A percentile compares a stretch with the other conserved stretches of the same genome.
These are phyloP conservation scores for Phrynocephalus guinanensis DNA, from an alignment of 2,797 vertebrate species.

Conservation along the genomic window DNA sequence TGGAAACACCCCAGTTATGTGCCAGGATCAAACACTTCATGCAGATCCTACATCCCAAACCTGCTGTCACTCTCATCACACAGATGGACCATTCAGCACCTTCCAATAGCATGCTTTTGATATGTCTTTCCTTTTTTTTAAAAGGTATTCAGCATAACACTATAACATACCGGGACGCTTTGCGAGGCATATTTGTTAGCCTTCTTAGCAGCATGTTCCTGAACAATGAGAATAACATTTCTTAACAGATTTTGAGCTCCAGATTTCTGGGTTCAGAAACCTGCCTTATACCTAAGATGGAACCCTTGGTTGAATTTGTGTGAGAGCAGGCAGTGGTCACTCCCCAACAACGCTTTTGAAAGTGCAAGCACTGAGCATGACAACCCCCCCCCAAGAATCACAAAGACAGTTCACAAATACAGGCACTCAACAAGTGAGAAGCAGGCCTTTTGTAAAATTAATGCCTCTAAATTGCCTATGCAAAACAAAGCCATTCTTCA, in stretches of 20 bases:
- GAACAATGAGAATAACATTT: neutral
- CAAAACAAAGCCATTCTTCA: no score
- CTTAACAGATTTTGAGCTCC: neutral
- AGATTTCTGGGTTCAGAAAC: neutral
- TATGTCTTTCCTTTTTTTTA: neutral
- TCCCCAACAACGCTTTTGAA: neutral
- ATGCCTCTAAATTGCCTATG: no score
- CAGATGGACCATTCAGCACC: neutral
- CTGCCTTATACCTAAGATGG: neutral
- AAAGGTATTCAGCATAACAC: neutral
- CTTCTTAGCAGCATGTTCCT: neutral
- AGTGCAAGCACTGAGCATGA: no score
- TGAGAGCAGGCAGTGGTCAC: neutral
- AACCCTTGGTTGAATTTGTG: neutral
- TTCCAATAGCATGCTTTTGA: neutral
- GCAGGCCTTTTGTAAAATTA: no score
- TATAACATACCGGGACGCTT: neutral
- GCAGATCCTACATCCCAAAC: constrained; percentile 9
- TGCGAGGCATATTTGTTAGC: neutral
- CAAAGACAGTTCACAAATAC: no score
- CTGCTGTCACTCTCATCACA: neutral
- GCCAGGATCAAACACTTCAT: neutral
- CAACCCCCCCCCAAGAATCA: no score
- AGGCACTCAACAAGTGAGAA: no score
- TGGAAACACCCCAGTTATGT: neutral